Conservation (phyloP, 2,797 vertebrate genomes). For the Gadopsis marmoratus region DNA sequence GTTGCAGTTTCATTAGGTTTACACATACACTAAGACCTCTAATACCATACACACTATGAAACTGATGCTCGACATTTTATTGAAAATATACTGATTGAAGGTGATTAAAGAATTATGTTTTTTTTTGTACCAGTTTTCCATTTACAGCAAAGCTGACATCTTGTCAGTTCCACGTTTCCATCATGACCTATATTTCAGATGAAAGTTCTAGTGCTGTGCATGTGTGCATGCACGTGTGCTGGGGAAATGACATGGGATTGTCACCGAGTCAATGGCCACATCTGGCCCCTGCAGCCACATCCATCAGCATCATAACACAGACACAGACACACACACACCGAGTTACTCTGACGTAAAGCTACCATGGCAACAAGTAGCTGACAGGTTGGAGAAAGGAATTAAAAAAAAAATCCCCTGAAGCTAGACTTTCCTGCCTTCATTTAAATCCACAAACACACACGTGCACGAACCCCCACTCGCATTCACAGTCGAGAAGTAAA, state of each 20-base stretch:
- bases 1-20: background rate
- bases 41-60: background rate
- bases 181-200: conserved; percentile 6
- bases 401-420: conserved; percentile 32
- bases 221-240: background rate
- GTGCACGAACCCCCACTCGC: background rate
- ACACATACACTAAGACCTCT: background rate
- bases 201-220: background rate
- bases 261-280: conserved; percentile 37
- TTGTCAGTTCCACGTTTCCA: background rate
- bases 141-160: background rate
- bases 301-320: conserved; percentile 26
- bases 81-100: background rate
- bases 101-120: background rate
- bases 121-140: no score
- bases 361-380: conserved; percentile 74
- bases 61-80: background rate
- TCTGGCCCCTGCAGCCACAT: conserved; percentile 29
- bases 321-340: background rate
- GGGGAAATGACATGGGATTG: conserved; percentile 11
- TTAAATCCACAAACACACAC: conserved; percentile 44
- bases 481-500: conserved; percentile 12
- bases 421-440: conserved; percentile 28
- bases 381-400: conserved; percentile 42
- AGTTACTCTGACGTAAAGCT: conserved; percentile 49